Conservation (phyloP, 64 coral and sea anemone genomes). For the Cladopsammia gracilis region DNA sequence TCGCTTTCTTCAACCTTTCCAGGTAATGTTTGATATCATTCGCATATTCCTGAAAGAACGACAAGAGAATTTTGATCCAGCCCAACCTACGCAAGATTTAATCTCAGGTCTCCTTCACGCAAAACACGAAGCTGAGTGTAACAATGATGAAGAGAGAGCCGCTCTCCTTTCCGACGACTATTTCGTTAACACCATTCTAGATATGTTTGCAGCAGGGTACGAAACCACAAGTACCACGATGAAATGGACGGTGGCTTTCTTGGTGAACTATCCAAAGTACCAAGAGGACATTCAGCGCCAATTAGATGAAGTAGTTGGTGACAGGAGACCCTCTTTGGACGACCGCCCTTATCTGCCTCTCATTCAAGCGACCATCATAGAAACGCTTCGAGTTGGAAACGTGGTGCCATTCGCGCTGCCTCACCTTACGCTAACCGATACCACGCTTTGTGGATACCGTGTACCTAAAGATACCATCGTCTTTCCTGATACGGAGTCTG, state of each 20-base stretch:
- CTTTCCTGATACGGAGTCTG: not conserved
- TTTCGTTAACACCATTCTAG: not conserved
- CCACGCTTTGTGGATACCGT: not conserved
- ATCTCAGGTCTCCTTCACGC: conserved; percentile 3
- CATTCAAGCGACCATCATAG: conserved; percentile 4
- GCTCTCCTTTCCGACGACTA: not conserved
- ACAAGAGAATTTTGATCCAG: not conserved
- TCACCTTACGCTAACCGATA: not conserved
- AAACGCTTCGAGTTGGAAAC: conserved; percentile 16
- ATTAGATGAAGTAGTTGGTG: conserved; percentile 13
- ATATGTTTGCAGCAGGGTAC: conserved; percentile 8
- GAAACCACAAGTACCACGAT: not conserved
- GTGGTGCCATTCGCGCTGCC: not conserved
- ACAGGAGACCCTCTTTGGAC: not conserved
- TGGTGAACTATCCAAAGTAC: not conserved
- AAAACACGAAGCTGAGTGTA: not conserved
- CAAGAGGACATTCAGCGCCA: not conserved
- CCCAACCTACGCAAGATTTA: not conserved
- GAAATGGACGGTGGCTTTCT: not conserved
- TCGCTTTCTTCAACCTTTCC: not conserved
- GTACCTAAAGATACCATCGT: conserved; percentile 14
- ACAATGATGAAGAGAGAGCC: not conserved
- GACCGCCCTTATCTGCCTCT: not conserved
- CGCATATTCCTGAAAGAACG: conserved; percentile 7
- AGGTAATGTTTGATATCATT: not conserved